Percentiles rank a stretch among this genome's conserved stretches.
phyloP scores from a whole-genome alignment of 35 echinoderm and acorn worm species.

The Anneissia japonica region DNA sequence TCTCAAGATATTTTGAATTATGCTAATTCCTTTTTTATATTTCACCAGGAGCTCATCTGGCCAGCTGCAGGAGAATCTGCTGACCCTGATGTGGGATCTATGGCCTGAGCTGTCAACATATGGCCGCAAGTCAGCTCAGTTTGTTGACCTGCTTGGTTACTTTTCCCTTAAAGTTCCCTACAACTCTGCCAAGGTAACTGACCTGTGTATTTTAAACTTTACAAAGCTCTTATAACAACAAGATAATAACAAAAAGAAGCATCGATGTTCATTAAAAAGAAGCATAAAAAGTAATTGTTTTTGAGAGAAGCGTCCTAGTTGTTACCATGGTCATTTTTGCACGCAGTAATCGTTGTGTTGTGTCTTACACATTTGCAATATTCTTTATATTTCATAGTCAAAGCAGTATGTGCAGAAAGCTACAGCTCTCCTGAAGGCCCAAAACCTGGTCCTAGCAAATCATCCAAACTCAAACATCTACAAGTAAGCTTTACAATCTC shows the following conservation, averaged over 20 bases:
- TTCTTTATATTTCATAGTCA: too few species aligned
- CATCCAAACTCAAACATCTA: constrained; percentile 99
- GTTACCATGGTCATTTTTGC: too few species aligned
- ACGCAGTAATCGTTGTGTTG: background rate
- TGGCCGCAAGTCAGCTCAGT: constrained; percentile 89
- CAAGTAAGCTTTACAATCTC: constrained; percentile 51
- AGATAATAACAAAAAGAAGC: too few species aligned
- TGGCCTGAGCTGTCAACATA: constrained; percentile 94
- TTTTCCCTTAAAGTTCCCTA: constrained; percentile 90
- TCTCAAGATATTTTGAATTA: too few species aligned
- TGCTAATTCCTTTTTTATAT: background rate
- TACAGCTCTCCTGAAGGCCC: constrained; percentile 73
- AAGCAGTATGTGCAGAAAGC: constrained; percentile 94
- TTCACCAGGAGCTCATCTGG: constrained; percentile 65
- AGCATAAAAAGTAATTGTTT: too few species aligned
- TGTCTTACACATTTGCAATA: too few species aligned
- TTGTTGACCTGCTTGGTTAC: constrained; percentile 95
- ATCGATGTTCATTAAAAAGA: too few species aligned
- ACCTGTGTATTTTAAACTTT: too few species aligned
- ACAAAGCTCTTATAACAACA: too few species aligned
- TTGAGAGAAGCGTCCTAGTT: too few species aligned
- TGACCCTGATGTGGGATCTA: constrained; percentile 95
- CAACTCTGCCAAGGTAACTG: constrained; percentile 63
- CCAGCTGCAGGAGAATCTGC: constrained; percentile 62
- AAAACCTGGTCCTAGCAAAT: constrained; percentile 84